Evolutionary conservation across 2,113 vertebrate genomes (phyloP).

Genomic region (Aphyosemion australe): DNA sequence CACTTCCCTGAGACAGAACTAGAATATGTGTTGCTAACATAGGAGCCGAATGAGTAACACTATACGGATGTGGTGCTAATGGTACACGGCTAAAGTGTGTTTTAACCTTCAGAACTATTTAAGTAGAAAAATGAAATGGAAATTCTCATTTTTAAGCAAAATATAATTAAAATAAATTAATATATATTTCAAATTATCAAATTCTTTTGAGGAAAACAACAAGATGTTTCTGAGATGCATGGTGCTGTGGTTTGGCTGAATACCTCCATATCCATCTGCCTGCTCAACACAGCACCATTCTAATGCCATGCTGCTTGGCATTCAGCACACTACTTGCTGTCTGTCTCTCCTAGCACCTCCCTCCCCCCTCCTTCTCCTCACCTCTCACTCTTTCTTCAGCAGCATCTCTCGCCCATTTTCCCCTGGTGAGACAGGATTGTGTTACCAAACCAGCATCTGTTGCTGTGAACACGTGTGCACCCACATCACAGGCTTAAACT

Average conservation of each 20-base stretch:
- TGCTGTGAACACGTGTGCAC: slow-evolving; percentile 8
- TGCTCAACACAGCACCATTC: slow-evolving; percentile 62
- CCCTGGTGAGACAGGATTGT: slow-evolving; percentile 65
- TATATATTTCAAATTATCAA: too few species aligned
- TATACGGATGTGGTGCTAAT: neutral
- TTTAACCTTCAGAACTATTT: neutral
- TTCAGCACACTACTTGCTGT: slow-evolving; percentile 45
- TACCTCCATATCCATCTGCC: slow-evolving; percentile 31
- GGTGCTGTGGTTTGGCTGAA: slow-evolving; percentile 35
- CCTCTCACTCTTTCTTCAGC: slow-evolving; percentile 42
- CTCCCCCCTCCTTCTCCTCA: slow-evolving; percentile 32
- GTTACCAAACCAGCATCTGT: slow-evolving; percentile 65
- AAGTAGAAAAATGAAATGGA: too few species aligned
- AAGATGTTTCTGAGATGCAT: slow-evolving; percentile 12
- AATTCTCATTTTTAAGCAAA: too few species aligned
- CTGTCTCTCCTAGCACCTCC: slow-evolving; percentile 38
- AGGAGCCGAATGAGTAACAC: too few species aligned
- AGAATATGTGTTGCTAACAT: neutral
- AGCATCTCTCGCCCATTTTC: slow-evolving; percentile 47
- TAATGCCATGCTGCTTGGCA: slow-evolving; percentile 63
- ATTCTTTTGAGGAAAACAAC: neutral
- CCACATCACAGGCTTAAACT: neutral
- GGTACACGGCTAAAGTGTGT: neutral
- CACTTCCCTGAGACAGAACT: neutral
- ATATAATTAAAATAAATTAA: too few species aligned